Base-by-base conservation (phyloP, 2,888 invertebrate genomes). In the Proisotoma minuta region DNA sequence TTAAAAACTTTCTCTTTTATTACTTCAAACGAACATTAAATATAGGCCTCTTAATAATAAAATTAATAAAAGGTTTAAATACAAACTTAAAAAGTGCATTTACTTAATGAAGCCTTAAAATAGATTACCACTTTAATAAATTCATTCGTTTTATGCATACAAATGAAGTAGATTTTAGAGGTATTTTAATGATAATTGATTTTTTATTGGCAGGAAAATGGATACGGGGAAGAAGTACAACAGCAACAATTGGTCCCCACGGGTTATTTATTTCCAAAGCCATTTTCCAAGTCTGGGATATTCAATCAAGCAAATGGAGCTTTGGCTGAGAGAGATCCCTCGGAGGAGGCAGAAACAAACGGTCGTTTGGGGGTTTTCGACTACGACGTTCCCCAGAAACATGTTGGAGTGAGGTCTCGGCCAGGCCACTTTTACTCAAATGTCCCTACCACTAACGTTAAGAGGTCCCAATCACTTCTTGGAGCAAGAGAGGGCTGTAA, bases 261-360 rank as follows among this genome's bases (percentile, higher is more conserved):
- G 47, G 56, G 26, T 15, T 43, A 26, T 18, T 47, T 56, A 56
- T 26, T 56, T 18, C 15, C 43, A 23, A 40, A 56, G 3, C 56
- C 40, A 56, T 56, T 56, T 34, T 8, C 20, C 20, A 20, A 40
- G n/a, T 43, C 56, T 40, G 3, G 43, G 23, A 47, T 26, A 56
- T 56, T 56, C 56, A 56, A 56, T 56, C 56, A 56, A 27, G 39
- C 43, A 56, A 56, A 56, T 56, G 56, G 56, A 56, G 3, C 39
- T 2, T 34, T 43, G 26, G 43, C 43, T 12, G 56, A 47, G 12
- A 24, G 4, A 26, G 54, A 54, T 27, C 23, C 56, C 47, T 56
- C 43, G 15, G 43, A 24, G 8, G 56, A 56, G 23, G 18, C 43
- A 26, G 47, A 56, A 15, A 39, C 3, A 22, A 56, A 43, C 27